Conservation (phyloP, 2,113 vertebrate genomes). For the Phalacrocorax carbo region DNA sequence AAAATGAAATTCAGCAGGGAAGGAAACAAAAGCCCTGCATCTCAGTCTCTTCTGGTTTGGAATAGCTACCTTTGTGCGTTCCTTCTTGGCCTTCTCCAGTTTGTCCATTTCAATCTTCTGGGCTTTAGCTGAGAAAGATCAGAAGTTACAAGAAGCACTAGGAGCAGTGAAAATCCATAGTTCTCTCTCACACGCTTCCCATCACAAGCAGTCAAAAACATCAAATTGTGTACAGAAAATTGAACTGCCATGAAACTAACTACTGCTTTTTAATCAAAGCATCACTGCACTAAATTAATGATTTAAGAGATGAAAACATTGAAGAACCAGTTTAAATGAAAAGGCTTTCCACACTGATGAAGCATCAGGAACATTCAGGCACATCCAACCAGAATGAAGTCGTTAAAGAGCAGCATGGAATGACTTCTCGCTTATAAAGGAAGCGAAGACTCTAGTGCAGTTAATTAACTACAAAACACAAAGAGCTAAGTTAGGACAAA, state of each 20-base stretch:
- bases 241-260: background rate
- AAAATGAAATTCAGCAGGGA: background rate
- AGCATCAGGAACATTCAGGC: constrained; percentile 36
- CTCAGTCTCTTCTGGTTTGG: background rate
- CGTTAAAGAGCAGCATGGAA: constrained; percentile 3
- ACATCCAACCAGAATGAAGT: constrained; percentile 17
- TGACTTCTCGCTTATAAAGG: constrained; percentile 24
- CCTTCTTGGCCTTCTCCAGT: constrained; percentile 96
- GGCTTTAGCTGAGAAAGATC: constrained; percentile 85
- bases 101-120: constrained; percentile 99
- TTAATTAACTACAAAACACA: constrained; percentile 37
- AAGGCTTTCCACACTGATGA: constrained; percentile 28
- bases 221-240: background rate
- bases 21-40: background rate
- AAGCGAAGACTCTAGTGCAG: background rate
- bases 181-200: background rate
- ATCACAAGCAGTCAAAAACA: background rate
- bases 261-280: background rate
- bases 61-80: constrained; percentile 89
- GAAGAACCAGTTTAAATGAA: constrained; percentile 14
- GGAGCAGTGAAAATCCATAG: background rate
- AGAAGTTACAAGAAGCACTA: background rate
- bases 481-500: background rate
- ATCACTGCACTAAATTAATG: background rate
- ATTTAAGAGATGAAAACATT: background rate